Evolutionary conservation across 2,888 invertebrate genomes (phyloP).

Genomic region (Hirtodrosophila confusa): DNA sequence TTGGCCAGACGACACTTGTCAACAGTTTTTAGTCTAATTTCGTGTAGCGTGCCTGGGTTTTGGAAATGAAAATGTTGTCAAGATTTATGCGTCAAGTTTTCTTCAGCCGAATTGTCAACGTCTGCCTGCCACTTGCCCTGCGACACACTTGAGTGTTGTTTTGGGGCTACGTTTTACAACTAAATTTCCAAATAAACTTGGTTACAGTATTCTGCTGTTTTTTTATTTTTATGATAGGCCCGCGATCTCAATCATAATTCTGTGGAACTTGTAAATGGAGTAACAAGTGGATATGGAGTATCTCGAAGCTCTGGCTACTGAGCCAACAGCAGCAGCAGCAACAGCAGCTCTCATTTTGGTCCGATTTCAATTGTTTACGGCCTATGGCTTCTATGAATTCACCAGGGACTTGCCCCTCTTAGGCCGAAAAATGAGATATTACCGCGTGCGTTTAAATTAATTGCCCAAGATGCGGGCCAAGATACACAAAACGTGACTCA

Average conservation of each 20-base stretch:
- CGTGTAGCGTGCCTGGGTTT: constrained; percentile 8
- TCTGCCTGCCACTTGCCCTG: constrained; percentile 69
- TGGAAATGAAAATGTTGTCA: constrained; percentile 61
- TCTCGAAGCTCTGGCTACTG: background rate
- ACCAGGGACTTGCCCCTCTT: constrained; percentile 35
- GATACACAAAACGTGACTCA: constrained; percentile 66
- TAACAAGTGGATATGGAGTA: constrained; percentile 72
- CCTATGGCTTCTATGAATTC: constrained; percentile 67
- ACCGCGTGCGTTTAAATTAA: constrained; percentile 74
- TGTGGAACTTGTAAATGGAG: constrained; percentile 77
- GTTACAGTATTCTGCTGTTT: constrained; percentile 11
- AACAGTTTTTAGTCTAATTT: constrained; percentile 66
- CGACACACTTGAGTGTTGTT: constrained; percentile 36
- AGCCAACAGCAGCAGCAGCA: constrained; percentile 4
- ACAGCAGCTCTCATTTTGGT: constrained; percentile 45
- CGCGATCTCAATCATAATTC: constrained; percentile 81
- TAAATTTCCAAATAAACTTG: constrained; percentile 69
- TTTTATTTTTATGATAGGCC: constrained; percentile 62
- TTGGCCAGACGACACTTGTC: constrained; percentile 64
- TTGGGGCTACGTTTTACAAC: constrained; percentile 60
- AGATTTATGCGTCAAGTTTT: constrained; percentile 68
- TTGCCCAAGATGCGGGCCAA: constrained; percentile 61
- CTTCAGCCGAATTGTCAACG: constrained; percentile 34
- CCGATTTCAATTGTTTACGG: constrained; percentile 66
- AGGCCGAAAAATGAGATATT: constrained; percentile 74